These are phyloP conservation scores for Tinea pellionella DNA, from an alignment of 2,888 invertebrate genomes.

Conservation along the genomic window DNA sequence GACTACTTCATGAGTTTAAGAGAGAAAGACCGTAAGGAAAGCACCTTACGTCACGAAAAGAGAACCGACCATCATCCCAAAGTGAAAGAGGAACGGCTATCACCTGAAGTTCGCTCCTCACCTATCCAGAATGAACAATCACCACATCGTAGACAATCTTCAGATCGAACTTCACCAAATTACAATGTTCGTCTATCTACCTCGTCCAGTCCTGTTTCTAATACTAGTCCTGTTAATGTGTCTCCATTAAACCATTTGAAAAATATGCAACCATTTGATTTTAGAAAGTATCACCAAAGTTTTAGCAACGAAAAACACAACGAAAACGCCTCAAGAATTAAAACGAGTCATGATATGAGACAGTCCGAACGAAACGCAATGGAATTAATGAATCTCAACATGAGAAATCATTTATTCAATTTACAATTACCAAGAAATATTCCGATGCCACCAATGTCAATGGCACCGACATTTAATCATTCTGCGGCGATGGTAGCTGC, in stretches of 20 bases:
- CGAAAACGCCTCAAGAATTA: slow-evolving; percentile 43
- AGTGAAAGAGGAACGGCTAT: slow-evolving; percentile 43
- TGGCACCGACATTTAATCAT: slow-evolving; percentile 67
- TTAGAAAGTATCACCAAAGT: slow-evolving; percentile 72
- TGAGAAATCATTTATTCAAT: slow-evolving; percentile 74
- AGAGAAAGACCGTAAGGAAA: slow-evolving; percentile 39
- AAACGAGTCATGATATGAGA: slow-evolving; percentile 51
- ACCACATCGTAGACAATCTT: slow-evolving; percentile 40
- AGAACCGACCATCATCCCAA: slow-evolving; percentile 19
- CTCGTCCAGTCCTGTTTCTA: slow-evolving; percentile 57
- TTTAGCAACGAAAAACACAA: slow-evolving; percentile 46
- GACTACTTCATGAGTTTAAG: slow-evolving; percentile 52
- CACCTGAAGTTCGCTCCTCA: slow-evolving; percentile 42
- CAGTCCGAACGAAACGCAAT: slow-evolving; percentile 56
- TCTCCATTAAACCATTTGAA: slow-evolving; percentile 90
- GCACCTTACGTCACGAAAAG: slow-evolving; percentile 25
- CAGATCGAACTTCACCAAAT: slow-evolving; percentile 52
- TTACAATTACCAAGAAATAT: slow-evolving; percentile 69
- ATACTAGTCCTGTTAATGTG: slow-evolving; percentile 72
- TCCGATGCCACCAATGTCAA: slow-evolving; percentile 68
- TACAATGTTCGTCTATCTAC: slow-evolving; percentile 51
- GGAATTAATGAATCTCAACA: slow-evolving; percentile 71
- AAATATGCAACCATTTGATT: slow-evolving; percentile 96
- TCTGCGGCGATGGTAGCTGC: slow-evolving; percentile 76
- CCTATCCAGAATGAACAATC: slow-evolving; percentile 34